These are phyloP conservation scores for Hestina assimilis DNA, from an alignment of 1,140 invertebrate species.

Conservation along the genomic window DNA sequence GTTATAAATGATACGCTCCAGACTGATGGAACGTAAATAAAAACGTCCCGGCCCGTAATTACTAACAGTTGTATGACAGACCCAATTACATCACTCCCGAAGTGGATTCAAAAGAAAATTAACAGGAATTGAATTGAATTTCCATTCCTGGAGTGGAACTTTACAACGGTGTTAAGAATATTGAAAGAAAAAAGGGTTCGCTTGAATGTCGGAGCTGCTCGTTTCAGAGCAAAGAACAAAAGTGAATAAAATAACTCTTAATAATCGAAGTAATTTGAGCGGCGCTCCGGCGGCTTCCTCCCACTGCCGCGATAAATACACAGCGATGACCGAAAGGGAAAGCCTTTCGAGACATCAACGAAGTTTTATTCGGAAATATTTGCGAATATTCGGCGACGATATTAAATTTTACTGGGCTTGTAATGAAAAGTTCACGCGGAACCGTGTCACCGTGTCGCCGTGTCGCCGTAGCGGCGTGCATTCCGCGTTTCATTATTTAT, in stretches of 20 bases:
- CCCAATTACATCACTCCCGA: conserved; percentile 8
- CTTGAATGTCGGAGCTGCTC: too few species aligned
- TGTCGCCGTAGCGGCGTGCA: not conserved
- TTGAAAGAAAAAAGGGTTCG: too few species aligned
- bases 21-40: too few species aligned
- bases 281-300: not conserved
- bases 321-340: not conserved
- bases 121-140: too few species aligned
- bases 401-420: not conserved
- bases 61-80: not conserved
- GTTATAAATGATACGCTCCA: too few species aligned
- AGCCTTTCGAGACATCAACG: not conserved
- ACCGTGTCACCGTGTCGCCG: too few species aligned
- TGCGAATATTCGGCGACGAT: not conserved
- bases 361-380: not conserved
- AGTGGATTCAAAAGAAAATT: conserved; percentile 10
- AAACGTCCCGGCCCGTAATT: too few species aligned
- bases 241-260: not conserved
- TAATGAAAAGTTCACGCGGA: not conserved
- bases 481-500: not conserved
- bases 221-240: too few species aligned
- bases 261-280: not conserved
- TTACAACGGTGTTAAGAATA: too few species aligned
- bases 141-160: too few species aligned
- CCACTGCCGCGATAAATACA: not conserved